Evolutionary conservation across 2,113 vertebrate species (phyloP).

Genomic region (Brachirus orientalis): DNA sequence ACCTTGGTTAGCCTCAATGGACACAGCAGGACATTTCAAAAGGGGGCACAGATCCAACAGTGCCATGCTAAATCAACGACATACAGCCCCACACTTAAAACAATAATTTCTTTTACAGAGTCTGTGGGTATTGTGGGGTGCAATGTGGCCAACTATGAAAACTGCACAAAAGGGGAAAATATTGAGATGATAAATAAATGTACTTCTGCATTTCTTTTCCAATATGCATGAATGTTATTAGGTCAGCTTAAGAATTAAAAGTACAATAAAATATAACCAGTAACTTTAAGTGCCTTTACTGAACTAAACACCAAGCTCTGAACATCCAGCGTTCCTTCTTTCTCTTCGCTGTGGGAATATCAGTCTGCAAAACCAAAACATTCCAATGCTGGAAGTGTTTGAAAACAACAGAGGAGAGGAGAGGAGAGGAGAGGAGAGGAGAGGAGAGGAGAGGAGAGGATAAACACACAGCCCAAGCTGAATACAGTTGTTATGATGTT

Average conservation of each 20-base stretch:
- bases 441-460: background rate
- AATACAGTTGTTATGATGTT: slow-evolving; percentile 36
- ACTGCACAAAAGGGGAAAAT: slow-evolving; percentile 2
- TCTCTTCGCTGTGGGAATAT: slow-evolving; percentile 42
- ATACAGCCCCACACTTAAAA: slow-evolving; percentile 44
- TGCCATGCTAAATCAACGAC: slow-evolving; percentile 54
- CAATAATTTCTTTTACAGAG: slow-evolving; percentile 58
- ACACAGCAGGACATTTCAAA: slow-evolving; percentile 61
- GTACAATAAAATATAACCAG: slow-evolving; percentile 9
- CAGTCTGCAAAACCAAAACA: slow-evolving; percentile 34
- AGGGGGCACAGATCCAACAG: slow-evolving; percentile 50
- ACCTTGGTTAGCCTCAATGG: slow-evolving; percentile 51
- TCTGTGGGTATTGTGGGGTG: slow-evolving; percentile 53
- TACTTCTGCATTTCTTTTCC: slow-evolving; percentile 23
- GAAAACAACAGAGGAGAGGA: slow-evolving; percentile 16
- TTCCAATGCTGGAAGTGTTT: slow-evolving; percentile 37
- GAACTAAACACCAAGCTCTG: slow-evolving; percentile 26
- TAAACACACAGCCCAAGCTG: slow-evolving; percentile 18
- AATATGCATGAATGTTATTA: background rate
- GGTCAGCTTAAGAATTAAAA: background rate
- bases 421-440: background rate
- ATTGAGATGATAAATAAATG: slow-evolving; percentile 18
- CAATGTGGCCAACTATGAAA: slow-evolving; percentile 41
- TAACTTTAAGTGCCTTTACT: slow-evolving; percentile 1
- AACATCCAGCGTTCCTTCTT: slow-evolving; percentile 27